Evolutionary conservation across 2,113 vertebrate species (phyloP).

Genomic region (Cisticola juncidis): DNA sequence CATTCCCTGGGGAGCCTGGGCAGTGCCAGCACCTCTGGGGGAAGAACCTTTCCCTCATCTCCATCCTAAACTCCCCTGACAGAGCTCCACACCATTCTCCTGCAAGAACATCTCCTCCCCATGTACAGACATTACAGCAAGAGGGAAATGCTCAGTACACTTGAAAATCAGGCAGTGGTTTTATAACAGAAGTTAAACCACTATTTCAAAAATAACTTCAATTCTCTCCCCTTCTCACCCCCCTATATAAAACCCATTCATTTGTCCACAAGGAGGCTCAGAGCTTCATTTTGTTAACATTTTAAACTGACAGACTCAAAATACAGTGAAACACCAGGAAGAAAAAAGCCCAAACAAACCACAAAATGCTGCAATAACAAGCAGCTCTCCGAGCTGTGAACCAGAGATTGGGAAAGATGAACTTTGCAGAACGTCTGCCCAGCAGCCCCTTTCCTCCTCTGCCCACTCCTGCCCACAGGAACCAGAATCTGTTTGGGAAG

Average conservation of each 20-base stretch:
- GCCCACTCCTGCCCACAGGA: background rate
- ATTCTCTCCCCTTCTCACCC: background rate
- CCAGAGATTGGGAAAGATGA: background rate
- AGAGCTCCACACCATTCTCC: background rate
- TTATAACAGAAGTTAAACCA: background rate
- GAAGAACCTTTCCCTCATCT: background rate
- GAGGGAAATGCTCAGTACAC: background rate
- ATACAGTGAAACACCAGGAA: background rate
- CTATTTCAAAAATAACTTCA: background rate
- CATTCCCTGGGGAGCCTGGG: background rate
- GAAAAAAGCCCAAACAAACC: background rate
- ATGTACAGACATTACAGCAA: background rate
- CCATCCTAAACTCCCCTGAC: fast-evolving
- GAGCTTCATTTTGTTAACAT: background rate
- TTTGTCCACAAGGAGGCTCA: background rate
- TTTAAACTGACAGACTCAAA: background rate
- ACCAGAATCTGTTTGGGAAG: background rate
- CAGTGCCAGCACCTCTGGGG: background rate
- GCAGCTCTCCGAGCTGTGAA: background rate
- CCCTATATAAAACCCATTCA: background rate
- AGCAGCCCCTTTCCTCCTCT: background rate
- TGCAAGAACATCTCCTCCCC: background rate
- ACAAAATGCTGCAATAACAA: background rate
- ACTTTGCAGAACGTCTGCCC: background rate
- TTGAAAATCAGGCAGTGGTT: background rate